Evolutionary conservation across 2,113 vertebrate genomes (phyloP).

Genomic region (Callorhinus ursinus): DNA sequence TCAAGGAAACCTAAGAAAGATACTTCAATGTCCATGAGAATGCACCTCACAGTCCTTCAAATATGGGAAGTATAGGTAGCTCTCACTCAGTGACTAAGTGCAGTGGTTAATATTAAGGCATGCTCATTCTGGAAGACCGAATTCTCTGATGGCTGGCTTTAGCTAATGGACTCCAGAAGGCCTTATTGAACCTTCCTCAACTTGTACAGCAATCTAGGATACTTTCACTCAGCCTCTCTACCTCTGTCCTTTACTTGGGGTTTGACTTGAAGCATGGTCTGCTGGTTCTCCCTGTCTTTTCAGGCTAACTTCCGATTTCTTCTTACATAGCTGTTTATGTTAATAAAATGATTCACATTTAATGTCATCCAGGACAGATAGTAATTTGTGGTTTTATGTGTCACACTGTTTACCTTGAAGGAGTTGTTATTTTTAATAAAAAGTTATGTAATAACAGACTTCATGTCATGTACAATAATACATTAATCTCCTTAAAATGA

Average conservation of each 20-base stretch:
- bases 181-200: neutral
- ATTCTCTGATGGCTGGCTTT: neutral
- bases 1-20: neutral
- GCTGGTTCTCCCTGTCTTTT: neutral
- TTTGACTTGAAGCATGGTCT: neutral
- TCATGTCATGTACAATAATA: neutral
- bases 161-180: neutral
- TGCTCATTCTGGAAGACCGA: neutral
- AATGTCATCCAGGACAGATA: neutral
- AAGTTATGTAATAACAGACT: neutral
- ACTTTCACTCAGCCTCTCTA: neutral
- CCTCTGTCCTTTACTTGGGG: neutral
- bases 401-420: neutral
- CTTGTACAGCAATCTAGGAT: neutral
- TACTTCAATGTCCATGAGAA: neutral
- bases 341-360: neutral
- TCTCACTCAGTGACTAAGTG: neutral
- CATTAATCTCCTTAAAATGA: neutral
- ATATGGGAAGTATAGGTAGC: neutral
- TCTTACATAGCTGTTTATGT: neutral
- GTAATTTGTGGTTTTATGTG: neutral
- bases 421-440: neutral
- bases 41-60: neutral
- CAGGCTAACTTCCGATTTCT: neutral
- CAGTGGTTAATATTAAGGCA: neutral